Conservation (phyloP, 2,888 invertebrate species). For the Lycaena phlaeas region DNA sequence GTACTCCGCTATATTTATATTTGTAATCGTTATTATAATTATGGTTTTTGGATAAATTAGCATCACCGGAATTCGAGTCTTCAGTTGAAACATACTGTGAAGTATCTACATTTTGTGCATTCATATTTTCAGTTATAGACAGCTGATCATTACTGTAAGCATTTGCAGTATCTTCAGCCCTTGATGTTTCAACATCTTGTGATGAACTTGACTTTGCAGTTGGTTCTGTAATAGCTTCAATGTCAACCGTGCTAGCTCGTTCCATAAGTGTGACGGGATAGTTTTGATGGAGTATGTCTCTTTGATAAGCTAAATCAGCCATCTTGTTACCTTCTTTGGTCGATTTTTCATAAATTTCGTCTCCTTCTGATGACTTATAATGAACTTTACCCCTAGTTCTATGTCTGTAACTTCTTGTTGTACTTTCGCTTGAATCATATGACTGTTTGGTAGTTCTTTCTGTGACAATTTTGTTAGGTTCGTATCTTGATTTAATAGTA, state of each 20-base stretch:
- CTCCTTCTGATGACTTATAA: slow-evolving; percentile 55
- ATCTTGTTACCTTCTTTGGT: slow-evolving; percentile 38
- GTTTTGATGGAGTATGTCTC: slow-evolving; percentile 76
- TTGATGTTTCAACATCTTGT: slow-evolving; percentile 30
- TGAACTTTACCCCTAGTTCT: slow-evolving; percentile 69
- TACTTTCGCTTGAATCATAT: slow-evolving; percentile 39
- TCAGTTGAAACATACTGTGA: slow-evolving; percentile 30
- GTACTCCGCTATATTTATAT: slow-evolving; percentile 36
- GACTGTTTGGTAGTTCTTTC: slow-evolving; percentile 43
- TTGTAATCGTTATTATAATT: slow-evolving; percentile 26
- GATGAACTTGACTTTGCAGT: slow-evolving; percentile 32
- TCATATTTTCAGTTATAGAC: slow-evolving; percentile 43
- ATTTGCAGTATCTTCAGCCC: slow-evolving; percentile 49
- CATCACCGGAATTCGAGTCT: slow-evolving; percentile 35
- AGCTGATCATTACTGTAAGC: slow-evolving; percentile 55
- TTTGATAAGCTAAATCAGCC: slow-evolving; percentile 72
- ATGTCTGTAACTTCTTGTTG: slow-evolving; percentile 43
- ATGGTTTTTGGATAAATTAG: not conserved
- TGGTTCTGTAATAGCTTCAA: slow-evolving; percentile 62
- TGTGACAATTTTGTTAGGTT: slow-evolving; percentile 52
- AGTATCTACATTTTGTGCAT: slow-evolving; percentile 32
- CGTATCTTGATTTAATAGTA: slow-evolving; percentile 45
- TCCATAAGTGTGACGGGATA: slow-evolving; percentile 74
- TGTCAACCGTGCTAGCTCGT: slow-evolving; percentile 57
- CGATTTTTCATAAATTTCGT: slow-evolving; percentile 42